Conservation (phyloP, 2,797 vertebrate species). For the Psittacula echo region DNA sequence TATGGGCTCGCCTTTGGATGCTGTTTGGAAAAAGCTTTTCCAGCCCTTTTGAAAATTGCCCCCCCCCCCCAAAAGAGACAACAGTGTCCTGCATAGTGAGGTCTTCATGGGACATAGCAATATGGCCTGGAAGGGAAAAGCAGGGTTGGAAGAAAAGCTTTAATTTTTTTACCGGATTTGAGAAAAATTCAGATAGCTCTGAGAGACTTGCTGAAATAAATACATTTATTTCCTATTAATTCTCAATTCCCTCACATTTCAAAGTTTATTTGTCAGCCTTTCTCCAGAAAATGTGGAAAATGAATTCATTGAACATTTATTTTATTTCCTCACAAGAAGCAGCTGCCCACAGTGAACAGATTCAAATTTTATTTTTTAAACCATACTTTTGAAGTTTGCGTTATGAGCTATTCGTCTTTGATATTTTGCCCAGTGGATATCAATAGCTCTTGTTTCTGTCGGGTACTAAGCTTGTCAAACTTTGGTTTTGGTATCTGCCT, state of each 20-base stretch:
- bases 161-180: conserved; percentile 45
- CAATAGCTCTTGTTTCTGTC: conserved; percentile 60
- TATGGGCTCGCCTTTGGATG: background rate
- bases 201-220: conserved; percentile 39
- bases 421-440: conserved; percentile 76
- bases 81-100: background rate
- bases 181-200: conserved; percentile 38
- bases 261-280: conserved; percentile 56
- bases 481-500: conserved; percentile 75
- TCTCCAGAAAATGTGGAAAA: conserved; percentile 58
- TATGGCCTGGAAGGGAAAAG: background rate
- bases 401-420: conserved; percentile 73
- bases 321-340: conserved; percentile 62
- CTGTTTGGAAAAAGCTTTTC: background rate
- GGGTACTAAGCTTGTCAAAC: conserved; percentile 74
- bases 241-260: conserved; percentile 31
- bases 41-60: conserved; percentile 34
- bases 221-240: conserved; percentile 37
- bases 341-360: conserved; percentile 61
- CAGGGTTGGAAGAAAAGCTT: conserved; percentile 28
- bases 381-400: conserved; percentile 69
- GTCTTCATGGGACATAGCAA: background rate
- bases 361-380: conserved; percentile 73
- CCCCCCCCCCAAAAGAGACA: conserved; percentile 9
- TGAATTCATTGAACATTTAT: conserved; percentile 60